Evolutionary conservation across 1,140 invertebrate genomes (phyloP), one percentile per base, ranked within the genome.

Genomic region (Zaprionus vittiger): DNA sequence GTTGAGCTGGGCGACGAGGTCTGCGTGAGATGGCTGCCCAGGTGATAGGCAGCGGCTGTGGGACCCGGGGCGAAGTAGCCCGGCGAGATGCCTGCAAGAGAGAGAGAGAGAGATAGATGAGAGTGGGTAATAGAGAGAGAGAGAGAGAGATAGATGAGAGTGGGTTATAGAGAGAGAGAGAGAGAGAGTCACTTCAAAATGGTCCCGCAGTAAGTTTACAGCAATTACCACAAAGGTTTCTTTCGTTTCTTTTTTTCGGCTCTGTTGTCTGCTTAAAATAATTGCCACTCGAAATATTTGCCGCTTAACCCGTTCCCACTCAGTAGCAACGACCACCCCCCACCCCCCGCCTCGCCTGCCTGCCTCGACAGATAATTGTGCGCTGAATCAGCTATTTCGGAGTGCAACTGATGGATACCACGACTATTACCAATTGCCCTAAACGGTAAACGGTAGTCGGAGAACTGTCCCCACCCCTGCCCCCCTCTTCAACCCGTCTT

Each of bases 11-110:
- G 83, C 89, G 89, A 92, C 64, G 92, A 85, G 79, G 85, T 85
- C 79, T 93, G 92, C 71, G 91, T 79, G 76, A 93, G 84, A 87
- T 93, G 92, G 73, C 92, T 93, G 91, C 92, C 92, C 82, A 93
- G 85, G 67, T 93, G 92, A 89, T 93, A 93, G 81, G 92, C 91
- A 49, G 91, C 91, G 61, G 91, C 91, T 78, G 90, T 90, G 80
- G 91, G 92, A 61, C 92, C 92, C 52, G 92, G 92, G 34, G 92
- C 92, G 69, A 93, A 93, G 77, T 93, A 93, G 66, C 92, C 91
- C 64, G 92, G 92, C 69, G 92, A 92, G 72, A 93, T 93, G 70
- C 92, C 92, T 93, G 84, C 69, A 87, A 87, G 57, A 79, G 65
- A 89, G 75, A 34, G 68, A 82, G 79, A 59, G 67, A 73, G 28